Evolutionary conservation across 1,140 invertebrate genomes (phyloP).

Genomic region (Zaprionus davidi): DNA sequence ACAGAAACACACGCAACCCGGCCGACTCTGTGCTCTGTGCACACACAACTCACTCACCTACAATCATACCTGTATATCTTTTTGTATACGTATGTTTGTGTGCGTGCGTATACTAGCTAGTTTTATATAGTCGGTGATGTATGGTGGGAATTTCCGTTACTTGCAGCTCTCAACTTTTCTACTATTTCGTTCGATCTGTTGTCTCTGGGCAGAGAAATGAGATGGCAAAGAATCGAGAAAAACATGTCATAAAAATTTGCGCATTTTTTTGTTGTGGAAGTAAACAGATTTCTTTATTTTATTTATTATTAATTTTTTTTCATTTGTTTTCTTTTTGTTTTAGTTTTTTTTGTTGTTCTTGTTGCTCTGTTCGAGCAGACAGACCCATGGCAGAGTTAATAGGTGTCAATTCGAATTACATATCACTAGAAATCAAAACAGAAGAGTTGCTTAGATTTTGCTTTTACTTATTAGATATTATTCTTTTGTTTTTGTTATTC

Average conservation of each 20-base stretch:
- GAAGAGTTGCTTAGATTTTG: conserved; percentile 44
- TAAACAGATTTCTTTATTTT: conserved; percentile 82
- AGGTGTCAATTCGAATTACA: conserved; percentile 63
- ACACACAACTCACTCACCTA: conserved; percentile 5
- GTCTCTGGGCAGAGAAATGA: conserved; percentile 3
- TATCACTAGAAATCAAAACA: conserved; percentile 80
- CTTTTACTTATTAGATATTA: conserved; percentile 29
- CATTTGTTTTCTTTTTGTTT: conserved; percentile 33
- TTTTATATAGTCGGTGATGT: conserved; percentile 73
- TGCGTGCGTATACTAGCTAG: conserved; percentile 42
- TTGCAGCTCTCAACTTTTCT: conserved; percentile 37
- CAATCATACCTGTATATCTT: conserved; percentile 1
- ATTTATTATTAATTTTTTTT: conserved; percentile 74
- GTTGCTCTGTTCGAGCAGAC: conserved; percentile 46
- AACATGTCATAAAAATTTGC: conserved; percentile 26
- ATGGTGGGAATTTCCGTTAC: conserved; percentile 78
- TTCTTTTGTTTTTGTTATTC: conserved; percentile 52
- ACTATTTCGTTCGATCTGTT: conserved; percentile 53
- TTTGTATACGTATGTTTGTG: neutral
- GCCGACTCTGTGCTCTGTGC: conserved; percentile 3
- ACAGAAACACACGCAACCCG: neutral
- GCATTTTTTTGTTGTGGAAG: conserved; percentile 69
- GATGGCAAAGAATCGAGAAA: conserved; percentile 10
- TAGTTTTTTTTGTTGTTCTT: conserved; percentile 41
- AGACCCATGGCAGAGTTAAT: conserved; percentile 74